Base-by-base conservation (phyloP, 2,797 vertebrate genomes). In the Gymnothorax reevesii region DNA sequence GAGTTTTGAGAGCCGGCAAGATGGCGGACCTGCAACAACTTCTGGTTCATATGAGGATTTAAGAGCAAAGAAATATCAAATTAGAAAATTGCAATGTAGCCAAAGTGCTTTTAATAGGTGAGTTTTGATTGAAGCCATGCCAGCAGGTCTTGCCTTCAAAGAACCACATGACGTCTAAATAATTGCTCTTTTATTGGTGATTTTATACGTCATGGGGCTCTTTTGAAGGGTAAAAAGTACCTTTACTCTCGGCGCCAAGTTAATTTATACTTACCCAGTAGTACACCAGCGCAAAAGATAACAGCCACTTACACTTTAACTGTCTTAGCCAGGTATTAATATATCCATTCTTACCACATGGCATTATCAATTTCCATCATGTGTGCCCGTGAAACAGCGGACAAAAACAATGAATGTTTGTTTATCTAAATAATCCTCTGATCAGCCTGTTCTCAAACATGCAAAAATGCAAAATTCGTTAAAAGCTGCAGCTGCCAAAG, bases 401-500 rank as follows among this genome's bases (percentile, higher is more conserved):
- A 25, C 8, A 10, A 5, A 82, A 6, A 27, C 13, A 10, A 22
- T 13, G 10, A 22, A 59, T 57, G 52, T 6, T 83, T 27, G 17
- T 54, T 59, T 83, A 33, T 83, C 33, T 15, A 15, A 27, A 8
- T 27, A 4, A 27, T 25, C 13, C 25, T n/a, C 52, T 55, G 52
- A 55, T 10, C 49, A 12, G 77, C 77, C 55, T 80, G 77, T 55
- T 8, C 77, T 80, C 49, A 2, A 59, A 83, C 82, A 20, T 25
- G 8, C 2, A 57, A 15, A 25, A 80, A 8, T 20, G 5, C 77
- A 80, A 54, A 17, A 3, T n/a, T 80, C 20, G 27, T 86, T 7
- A 66, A 62, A 82, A 83, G 60, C 12, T n/a, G 20, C 22, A 83
- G 82, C 82, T 59, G 82, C 55, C 12, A 4, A 59, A 83, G 57